Percentiles rank a stretch among this genome's conserved stretches.
phyloP scores from a whole-genome alignment of 1,140 invertebrate genomes.

The Drosophila truncata region DNA sequence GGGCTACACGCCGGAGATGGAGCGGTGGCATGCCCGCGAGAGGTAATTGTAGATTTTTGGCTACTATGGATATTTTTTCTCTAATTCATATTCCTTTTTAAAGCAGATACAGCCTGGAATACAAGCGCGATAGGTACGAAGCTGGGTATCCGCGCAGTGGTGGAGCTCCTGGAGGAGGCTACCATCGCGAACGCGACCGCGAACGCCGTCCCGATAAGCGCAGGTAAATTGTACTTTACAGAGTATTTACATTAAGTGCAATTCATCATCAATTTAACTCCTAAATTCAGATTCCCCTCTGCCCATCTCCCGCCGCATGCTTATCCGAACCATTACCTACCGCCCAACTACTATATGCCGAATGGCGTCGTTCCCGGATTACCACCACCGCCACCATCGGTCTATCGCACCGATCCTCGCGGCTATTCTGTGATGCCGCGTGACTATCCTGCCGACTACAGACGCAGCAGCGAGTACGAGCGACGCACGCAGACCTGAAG shows the following conservation, averaged over 20 bases:
- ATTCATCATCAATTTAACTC: neutral
- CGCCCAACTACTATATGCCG: constrained; percentile 73
- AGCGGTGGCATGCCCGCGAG: constrained; percentile 70
- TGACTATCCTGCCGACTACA: constrained; percentile 87
- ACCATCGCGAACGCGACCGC: constrained; percentile 86
- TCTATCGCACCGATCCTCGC: constrained; percentile 69
- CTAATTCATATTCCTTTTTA: neutral
- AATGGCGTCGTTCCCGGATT: constrained; percentile 67
- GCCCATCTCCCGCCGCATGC: constrained; percentile 60
- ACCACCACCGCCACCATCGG: constrained; percentile 54
- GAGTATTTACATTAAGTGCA: constrained; percentile 2
- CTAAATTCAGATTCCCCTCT: constrained; percentile 62
- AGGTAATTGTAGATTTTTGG: constrained; percentile 46
- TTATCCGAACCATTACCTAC: constrained; percentile 77
- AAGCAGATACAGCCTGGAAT: constrained; percentile 70
- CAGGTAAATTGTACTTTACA: constrained; percentile 76
- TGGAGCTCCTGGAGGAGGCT: constrained; percentile 38
- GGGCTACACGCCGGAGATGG: constrained; percentile 60
- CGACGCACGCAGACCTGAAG: constrained; percentile 76
- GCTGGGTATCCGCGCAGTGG: constrained; percentile 60
- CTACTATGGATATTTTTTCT: neutral
- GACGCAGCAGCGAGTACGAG: constrained; percentile 86
- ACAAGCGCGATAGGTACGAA: constrained; percentile 81
- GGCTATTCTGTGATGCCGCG: constrained; percentile 81
- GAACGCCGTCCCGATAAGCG: constrained; percentile 87